Percentiles rank a stretch among this genome's conserved stretches.
phyloP scores from a whole-genome alignment of 2,888 invertebrate species.

The Caenorhabditis virilis region DNA sequence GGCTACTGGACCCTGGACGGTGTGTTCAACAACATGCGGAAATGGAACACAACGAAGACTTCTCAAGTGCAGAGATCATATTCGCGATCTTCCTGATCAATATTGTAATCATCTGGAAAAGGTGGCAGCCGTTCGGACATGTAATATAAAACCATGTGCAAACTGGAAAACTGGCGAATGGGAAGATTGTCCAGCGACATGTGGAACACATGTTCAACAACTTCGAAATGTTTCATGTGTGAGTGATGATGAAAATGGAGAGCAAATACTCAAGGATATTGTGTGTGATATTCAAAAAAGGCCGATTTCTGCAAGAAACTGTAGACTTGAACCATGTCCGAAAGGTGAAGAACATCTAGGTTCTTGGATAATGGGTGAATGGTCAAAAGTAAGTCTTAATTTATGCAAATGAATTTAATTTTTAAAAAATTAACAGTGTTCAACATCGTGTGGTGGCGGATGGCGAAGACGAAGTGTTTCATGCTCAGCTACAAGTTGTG shows the following conservation, averaged over 20 bases:
- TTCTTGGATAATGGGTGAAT: conserved; percentile 69
- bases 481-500: conserved; percentile 53
- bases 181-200: conserved; percentile 66
- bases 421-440: conserved; percentile 71
- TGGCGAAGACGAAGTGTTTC: conserved; percentile 69
- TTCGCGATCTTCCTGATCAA: conserved; percentile 54
- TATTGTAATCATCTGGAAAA: conserved; percentile 61
- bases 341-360: conserved; percentile 49
- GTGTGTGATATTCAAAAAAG: conserved; percentile 48
- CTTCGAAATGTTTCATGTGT: conserved; percentile 52
- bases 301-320: conserved; percentile 42
- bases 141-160: conserved; percentile 56
- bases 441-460: conserved; percentile 70
- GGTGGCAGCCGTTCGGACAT: conserved; percentile 37
- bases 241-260: conserved; percentile 24
- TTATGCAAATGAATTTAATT: conserved; percentile 2
- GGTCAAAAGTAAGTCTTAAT: conserved; percentile 66
- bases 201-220: conserved; percentile 58
- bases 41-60: conserved; percentile 69
- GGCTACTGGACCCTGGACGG: conserved; percentile 63
- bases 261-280: conserved; percentile 29
- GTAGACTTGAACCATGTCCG: conserved; percentile 55
- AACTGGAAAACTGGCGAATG: conserved; percentile 59
- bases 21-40: conserved; percentile 71
- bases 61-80: conserved; percentile 56